Percentiles rank a stretch among this genome's conserved stretches.
Conservation (phyloP, 2,797 vertebrate genomes). For the Gymnoscopelus microlampas region DNA sequence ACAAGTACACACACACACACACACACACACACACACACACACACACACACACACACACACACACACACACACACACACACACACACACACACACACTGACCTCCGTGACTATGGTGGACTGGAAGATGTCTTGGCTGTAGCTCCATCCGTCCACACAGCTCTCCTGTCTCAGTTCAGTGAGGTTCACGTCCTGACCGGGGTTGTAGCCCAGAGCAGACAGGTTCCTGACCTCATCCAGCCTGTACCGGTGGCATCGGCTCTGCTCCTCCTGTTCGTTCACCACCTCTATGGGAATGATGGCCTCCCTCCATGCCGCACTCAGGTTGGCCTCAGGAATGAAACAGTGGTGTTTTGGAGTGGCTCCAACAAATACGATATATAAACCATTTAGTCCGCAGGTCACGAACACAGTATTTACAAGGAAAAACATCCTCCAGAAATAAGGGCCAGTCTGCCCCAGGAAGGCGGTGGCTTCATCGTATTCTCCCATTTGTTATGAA, state of each 20-base stretch:
- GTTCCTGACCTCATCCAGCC: constrained; percentile 78
- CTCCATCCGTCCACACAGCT: constrained; percentile 83
- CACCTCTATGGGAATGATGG: constrained; percentile 80
- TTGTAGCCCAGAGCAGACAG: constrained; percentile 80
- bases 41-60: background rate
- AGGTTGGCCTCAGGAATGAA: constrained; percentile 83
- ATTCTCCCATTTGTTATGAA: constrained; percentile 80
- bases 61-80: background rate
- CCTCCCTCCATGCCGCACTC: constrained; percentile 84
- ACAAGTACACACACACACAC: background rate
- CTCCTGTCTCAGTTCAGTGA: constrained; percentile 83
- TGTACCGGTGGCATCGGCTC: constrained; percentile 78
- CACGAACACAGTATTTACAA: constrained; percentile 88
- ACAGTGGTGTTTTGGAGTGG: constrained; percentile 85
- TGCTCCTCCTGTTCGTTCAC: constrained; percentile 65
- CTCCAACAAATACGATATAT: constrained; percentile 86
- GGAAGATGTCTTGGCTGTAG: constrained; percentile 82
- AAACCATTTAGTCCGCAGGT: constrained; percentile 90
- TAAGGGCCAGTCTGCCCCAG: constrained; percentile 86
- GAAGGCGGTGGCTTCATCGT: constrained; percentile 84
- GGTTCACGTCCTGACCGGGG: constrained; percentile 80
- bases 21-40: no score
- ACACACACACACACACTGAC: constrained; percentile 46
- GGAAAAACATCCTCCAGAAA: constrained; percentile 86
- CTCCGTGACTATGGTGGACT: constrained; percentile 81